Conservation (phyloP, 2,113 vertebrate genomes). For the Sinosuthora webbiana region DNA sequence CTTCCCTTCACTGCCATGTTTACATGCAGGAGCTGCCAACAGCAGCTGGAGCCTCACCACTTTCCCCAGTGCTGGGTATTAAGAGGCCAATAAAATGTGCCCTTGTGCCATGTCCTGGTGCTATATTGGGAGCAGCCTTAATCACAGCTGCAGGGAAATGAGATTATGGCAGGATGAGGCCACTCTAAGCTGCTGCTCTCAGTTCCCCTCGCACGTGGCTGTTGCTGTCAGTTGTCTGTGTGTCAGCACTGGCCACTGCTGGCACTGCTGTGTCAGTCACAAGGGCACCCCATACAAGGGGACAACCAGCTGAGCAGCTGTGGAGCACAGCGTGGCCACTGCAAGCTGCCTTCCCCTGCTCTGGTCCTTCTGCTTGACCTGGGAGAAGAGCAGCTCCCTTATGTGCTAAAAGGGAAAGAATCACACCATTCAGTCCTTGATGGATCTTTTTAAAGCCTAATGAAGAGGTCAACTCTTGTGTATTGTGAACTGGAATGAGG, state of each 20-base stretch:
- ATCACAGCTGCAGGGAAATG: slow-evolving; percentile 20
- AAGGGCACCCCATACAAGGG: fast-evolving
- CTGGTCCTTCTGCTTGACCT: background rate
- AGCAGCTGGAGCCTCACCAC: slow-evolving; percentile 2
- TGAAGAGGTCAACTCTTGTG: background rate
- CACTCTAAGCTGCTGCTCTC: background rate
- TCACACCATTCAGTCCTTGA: background rate
- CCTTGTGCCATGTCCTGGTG: background rate
- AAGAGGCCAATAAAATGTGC: background rate
- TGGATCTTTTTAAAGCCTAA: background rate
- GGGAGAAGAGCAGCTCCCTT: background rate
- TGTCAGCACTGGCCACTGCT: background rate
- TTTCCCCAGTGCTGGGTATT: background rate
- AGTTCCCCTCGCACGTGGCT: fast-evolving
- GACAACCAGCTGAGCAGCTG: background rate
- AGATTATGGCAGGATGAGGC: background rate
- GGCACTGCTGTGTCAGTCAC: background rate
- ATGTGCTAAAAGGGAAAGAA: background rate
- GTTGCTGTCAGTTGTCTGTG: background rate
- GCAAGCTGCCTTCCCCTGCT: background rate
- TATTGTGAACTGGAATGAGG: background rate
- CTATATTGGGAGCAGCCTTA: slow-evolving; percentile 26
- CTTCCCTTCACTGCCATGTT: background rate
- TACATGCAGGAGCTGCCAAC: background rate
- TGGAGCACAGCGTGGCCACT: background rate